These are phyloP conservation scores for Antheraea mylitta DNA, from an alignment of 1,140 invertebrate genomes.

Conservation along the genomic window DNA sequence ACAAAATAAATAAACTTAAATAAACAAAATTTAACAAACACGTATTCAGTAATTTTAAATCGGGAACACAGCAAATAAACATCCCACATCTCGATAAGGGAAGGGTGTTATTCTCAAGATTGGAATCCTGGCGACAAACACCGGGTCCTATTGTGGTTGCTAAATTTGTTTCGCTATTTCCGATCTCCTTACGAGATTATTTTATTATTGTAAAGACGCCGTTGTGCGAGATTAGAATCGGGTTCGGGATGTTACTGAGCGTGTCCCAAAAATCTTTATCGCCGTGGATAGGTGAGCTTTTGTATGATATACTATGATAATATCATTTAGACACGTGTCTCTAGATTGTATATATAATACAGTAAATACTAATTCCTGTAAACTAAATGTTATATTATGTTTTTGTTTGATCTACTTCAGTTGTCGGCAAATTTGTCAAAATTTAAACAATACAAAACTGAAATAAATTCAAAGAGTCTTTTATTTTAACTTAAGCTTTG, in stretches of 20 bases:
- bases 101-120: constrained; percentile 49
- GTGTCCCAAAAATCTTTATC: constrained; percentile 18
- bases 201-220: constrained; percentile 55
- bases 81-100: constrained; percentile 56
- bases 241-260: constrained; percentile 18
- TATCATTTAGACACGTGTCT: background rate
- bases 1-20: background rate
- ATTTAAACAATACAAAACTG: too few species aligned
- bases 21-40: constrained; percentile 3
- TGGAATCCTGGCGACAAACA: constrained; percentile 65
- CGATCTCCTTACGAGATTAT: constrained; percentile 66
- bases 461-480: too few species aligned
- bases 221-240: constrained; percentile 28
- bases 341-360: background rate
- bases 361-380: too few species aligned
- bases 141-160: constrained; percentile 60
- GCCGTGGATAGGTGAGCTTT: background rate
- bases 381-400: too few species aligned
- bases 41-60: constrained; percentile 2
- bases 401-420: too few species aligned
- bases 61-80: constrained; percentile 45
- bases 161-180: constrained; percentile 72
- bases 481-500: too few species aligned
- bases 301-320: constrained; percentile 16
- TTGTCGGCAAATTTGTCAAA: too few species aligned